Evolutionary conservation across 2,888 invertebrate genomes (phyloP).

Genomic region (Pomacea canaliculata): DNA sequence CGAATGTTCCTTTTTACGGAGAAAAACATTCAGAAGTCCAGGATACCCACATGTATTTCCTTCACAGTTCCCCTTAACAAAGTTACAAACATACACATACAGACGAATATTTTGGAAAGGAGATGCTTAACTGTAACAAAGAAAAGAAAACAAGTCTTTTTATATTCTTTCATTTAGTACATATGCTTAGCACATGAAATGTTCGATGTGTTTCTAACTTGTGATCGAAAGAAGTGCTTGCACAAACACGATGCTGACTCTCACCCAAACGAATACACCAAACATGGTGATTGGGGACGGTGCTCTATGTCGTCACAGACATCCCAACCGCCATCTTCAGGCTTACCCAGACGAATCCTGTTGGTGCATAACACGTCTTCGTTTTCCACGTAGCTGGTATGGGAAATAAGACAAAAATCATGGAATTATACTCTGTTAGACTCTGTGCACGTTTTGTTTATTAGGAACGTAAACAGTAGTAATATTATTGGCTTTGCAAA

Average conservation of each 20-base stretch:
- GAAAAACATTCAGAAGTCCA: too few relatives aligned
- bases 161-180: neutral
- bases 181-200: neutral
- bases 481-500: too few relatives aligned
- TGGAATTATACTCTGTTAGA: neutral
- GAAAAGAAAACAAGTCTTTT: neutral
- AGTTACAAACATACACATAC: too few relatives aligned
- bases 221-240: neutral
- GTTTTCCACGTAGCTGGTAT: constrained; percentile 12
- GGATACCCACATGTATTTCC: too few relatives aligned
- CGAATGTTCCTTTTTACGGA: too few relatives aligned
- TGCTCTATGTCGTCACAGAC: constrained; percentile 29
- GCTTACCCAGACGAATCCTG: constrained; percentile 28
- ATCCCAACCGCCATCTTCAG: constrained; percentile 35
- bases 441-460: too few relatives aligned
- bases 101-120: too few relatives aligned
- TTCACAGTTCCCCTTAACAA: too few relatives aligned
- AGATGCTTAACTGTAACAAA: too few relatives aligned
- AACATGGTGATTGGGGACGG: constrained; percentile 24
- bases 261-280: constrained; percentile 36
- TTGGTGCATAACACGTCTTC: constrained; percentile 15
- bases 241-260: neutral
- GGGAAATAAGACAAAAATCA: neutral
- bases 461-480: too few relatives aligned
- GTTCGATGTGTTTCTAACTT: neutral